phyloP scores from a whole-genome alignment of 2,113 vertebrate species.

The Brachyhypopomus gauderio region DNA sequence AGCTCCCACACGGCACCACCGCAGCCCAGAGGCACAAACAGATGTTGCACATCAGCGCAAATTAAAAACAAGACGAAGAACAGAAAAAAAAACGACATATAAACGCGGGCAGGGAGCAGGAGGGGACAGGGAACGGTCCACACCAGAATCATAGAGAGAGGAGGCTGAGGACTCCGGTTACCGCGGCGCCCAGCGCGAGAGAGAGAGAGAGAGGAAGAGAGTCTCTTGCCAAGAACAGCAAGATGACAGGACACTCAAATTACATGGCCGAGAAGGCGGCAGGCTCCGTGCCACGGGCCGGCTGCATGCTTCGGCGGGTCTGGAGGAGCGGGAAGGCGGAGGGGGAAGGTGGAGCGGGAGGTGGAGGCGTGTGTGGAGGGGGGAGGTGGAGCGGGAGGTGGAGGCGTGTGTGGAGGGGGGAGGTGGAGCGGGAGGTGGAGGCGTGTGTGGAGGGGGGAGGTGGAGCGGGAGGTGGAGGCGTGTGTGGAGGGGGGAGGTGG shows the following conservation, averaged over 20 bases:
- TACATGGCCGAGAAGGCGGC: constrained; percentile 66
- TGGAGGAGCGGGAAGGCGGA: neutral
- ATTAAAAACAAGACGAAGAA: constrained; percentile 67
- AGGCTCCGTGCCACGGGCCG: constrained; percentile 28
- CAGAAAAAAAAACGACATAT: constrained; percentile 30
- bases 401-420: no score
- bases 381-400: neutral
- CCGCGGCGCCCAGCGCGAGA: constrained; percentile 57
- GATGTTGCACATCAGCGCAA: constrained; percentile 73
- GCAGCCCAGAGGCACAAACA: constrained; percentile 64
- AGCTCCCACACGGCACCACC: constrained; percentile 54
- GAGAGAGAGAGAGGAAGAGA: neutral
- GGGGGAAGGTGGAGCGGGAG: no score
- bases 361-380: no score
- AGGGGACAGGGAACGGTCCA: constrained; percentile 56
- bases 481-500: no score
- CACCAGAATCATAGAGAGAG: constrained; percentile 78
- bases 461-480: neutral
- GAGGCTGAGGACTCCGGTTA: constrained; percentile 73
- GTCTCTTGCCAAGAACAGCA: constrained; percentile 66
- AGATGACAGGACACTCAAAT: constrained; percentile 74
- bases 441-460: no score
- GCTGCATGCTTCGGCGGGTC: neutral
- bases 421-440: no score
- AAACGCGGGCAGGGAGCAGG: no score